Base-by-base conservation (phyloP, 2,113 vertebrate species). In the Urocolius indicus region DNA sequence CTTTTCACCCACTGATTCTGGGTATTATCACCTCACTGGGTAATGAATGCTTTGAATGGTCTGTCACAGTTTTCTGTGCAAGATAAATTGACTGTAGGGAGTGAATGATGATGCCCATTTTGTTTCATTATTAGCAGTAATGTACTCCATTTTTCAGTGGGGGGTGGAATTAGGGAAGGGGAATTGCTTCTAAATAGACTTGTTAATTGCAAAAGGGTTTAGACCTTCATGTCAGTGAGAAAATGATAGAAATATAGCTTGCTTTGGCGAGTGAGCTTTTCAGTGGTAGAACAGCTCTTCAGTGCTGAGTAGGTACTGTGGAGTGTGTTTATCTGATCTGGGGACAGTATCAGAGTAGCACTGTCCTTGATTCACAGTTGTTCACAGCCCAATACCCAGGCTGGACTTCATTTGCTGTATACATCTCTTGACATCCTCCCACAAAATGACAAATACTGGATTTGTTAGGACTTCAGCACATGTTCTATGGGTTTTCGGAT, bases 31-130 rank as follows among this genome's bases (percentile, higher is more conserved):
- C 92, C 96, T 90, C 36, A 2, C 87, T 91, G 48, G 57, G 93
- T 94, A 93, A 84, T 82, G 81, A 86, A 76, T 94, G 82, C 86
- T 92, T 96, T 94, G 91, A 87, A 55, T n/a, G 10, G 55, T 73
- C 91, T 85, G 73, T 75, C 90, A 92, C 86, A 96, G 82, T 91
- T 89, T 95, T 94, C 90, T 81, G 5, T 82, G 29, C 54, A 97
- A 98, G 97, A 98, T 55, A 95, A 96, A 97, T 98, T 86, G 67
- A n/a, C 78, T 94, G 58, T 66, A 38, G 82, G 81, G 66, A 76
- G 84, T 98, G 97, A 98, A 73, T 96, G 95, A 98, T 98, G 97
- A 88, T 46, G 82, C 84, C 87, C 72, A 93, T 97, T 98, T 97
- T 65, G 83, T 91, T 97, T 97, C 96, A 97, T 98, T 98, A 98